A percentile compares a stretch with the other conserved stretches of the same genome.
phyloP scores from a whole-genome alignment of 2,888 invertebrate genomes.

The Drosophila suboccidentalis region DNA sequence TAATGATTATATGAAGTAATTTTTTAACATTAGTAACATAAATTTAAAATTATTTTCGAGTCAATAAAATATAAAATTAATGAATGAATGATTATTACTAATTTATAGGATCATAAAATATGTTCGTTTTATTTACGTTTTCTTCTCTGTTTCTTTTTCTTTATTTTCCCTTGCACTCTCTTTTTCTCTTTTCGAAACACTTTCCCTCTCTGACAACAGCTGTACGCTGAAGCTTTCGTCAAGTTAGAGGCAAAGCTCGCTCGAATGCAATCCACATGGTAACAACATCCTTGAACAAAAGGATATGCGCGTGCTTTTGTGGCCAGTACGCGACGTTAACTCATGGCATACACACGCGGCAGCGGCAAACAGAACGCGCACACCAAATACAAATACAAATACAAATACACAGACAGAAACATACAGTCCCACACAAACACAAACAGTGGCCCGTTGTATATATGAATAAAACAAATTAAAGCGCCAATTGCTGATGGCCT shows the following conservation, averaged over 20 bases:
- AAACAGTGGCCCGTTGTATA: conserved; percentile 30
- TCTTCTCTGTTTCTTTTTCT: background rate
- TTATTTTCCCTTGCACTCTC: background rate
- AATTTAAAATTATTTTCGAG: background rate
- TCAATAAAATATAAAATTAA: background rate
- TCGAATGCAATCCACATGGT: conserved; percentile 68
- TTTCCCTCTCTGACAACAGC: conserved; percentile 71
- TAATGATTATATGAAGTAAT: background rate
- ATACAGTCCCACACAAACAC: conserved; percentile 33
- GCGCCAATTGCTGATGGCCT: conserved; percentile 67
- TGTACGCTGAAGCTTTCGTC: conserved; percentile 68
- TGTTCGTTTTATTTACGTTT: conserved; percentile 2
- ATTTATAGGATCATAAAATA: conserved; percentile 29
- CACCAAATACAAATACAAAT: conserved; percentile 12
- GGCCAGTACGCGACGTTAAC: conserved; percentile 80
- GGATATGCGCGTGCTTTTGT: conserved; percentile 66
- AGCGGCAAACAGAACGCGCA: conserved; percentile 45
- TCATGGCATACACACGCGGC: conserved; percentile 72
- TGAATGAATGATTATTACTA: background rate
- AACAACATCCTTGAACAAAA: conserved; percentile 74
- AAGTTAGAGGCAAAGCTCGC: conserved; percentile 57
- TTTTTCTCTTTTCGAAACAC: conserved; percentile 19
- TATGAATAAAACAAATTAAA: conserved; percentile 53
- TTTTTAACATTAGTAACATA: background rate
- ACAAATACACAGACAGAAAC: conserved; percentile 29